A percentile compares a stretch with the other conserved stretches of the same genome.
These are phyloP conservation scores for Falco novaeseelandiae DNA, from an alignment of 2,797 vertebrate species.

Conservation along the genomic window DNA sequence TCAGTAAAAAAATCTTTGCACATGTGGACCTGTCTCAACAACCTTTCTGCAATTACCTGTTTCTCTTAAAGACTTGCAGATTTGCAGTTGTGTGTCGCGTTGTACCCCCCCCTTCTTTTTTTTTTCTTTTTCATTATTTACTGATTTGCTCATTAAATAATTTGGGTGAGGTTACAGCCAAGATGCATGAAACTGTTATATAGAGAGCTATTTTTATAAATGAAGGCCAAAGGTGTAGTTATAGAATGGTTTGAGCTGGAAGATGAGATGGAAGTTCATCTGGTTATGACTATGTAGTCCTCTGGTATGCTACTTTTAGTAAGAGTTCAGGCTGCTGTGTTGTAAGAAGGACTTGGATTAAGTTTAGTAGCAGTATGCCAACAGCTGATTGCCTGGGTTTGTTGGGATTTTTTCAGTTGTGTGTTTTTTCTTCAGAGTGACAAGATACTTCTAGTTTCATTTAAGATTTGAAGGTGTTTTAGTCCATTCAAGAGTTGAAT, in stretches of 20 bases:
- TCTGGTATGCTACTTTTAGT: neutral
- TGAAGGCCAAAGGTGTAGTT: neutral
- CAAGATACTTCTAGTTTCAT: neutral
- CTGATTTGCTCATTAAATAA: neutral
- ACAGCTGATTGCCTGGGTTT: neutral
- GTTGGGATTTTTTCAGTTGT: neutral
- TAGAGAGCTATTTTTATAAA: neutral
- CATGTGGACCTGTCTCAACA: neutral
- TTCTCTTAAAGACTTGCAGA: neutral
- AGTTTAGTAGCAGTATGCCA: neutral
- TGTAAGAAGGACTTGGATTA: neutral
- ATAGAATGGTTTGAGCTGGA: too few species aligned
- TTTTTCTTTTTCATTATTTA: neutral
- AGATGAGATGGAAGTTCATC: too few species aligned
- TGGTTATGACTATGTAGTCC: neutral
- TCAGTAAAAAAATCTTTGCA: neutral
- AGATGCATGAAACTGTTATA: neutral
- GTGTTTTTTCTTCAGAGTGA: neutral
- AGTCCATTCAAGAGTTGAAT: neutral
- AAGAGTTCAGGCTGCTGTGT: neutral
- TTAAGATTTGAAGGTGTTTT: neutral
- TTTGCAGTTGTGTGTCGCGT: neutral
- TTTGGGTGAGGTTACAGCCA: neutral
- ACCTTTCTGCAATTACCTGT: neutral
- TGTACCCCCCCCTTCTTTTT: fast-evolving